A percentile compares a stretch with the other conserved stretches of the same genome.
These are phyloP conservation scores for Falcunculus frontatus DNA, from an alignment of 2,113 vertebrate species.

Conservation along the genomic window DNA sequence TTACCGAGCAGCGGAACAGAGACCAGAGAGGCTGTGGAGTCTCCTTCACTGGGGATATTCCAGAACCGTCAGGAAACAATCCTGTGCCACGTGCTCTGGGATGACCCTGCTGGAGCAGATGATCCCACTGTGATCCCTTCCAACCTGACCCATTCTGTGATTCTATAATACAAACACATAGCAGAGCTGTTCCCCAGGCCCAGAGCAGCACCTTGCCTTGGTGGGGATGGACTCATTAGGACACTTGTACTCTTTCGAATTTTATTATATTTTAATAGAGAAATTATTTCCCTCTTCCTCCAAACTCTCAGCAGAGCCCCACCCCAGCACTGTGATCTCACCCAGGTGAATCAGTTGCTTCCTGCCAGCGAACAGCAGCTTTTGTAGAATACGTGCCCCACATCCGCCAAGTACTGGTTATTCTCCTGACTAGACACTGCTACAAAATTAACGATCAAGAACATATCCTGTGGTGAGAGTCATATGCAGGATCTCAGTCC, in stretches of 20 bases:
- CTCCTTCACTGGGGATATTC: neutral
- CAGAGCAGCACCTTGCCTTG: accelerated
- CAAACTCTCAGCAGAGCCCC: neutral
- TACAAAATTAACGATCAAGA: neutral
- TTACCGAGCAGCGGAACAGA: accelerated
- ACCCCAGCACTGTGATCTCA: neutral
- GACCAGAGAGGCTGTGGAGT: neutral
- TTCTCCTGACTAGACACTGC: neutral
- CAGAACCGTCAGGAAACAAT: neutral
- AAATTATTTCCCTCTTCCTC: neutral
- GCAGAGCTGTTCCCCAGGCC: neutral
- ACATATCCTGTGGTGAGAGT: neutral
- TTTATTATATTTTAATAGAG: neutral
- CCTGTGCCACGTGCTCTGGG: neutral
- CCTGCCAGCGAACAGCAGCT: neutral
- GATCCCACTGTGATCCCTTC: neutral
- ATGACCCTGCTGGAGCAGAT: neutral
- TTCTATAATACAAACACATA: neutral
- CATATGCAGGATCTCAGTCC: neutral
- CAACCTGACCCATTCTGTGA: neutral
- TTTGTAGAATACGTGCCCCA: accelerated
- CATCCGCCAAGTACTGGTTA: too few relatives aligned
- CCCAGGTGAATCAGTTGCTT: neutral
- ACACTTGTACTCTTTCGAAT: accelerated
- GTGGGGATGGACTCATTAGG: accelerated